A percentile compares a stretch with the other conserved stretches of the same genome.
Conservation (phyloP, 2,113 vertebrate genomes). For the Seriola quinqueradiata region DNA sequence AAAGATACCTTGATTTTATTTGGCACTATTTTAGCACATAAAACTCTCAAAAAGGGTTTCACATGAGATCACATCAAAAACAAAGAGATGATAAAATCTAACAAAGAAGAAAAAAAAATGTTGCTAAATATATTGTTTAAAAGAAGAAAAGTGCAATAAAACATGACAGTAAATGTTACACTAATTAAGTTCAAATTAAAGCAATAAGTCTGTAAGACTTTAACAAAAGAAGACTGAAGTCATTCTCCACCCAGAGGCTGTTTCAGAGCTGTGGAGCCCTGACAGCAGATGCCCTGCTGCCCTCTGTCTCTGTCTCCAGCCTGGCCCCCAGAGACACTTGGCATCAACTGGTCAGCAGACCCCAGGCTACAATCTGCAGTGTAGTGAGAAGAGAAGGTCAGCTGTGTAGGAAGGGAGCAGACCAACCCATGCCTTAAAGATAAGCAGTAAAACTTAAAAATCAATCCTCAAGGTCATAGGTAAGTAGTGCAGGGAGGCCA, state of each 20-base stretch:
- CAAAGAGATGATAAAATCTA: neutral
- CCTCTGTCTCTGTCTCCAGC: constrained; percentile 31
- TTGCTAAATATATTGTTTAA: neutral
- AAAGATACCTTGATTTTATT: neutral
- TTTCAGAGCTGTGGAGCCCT: constrained; percentile 27
- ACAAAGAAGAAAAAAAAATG: neutral
- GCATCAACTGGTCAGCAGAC: constrained; percentile 32
- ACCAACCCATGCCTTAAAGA: constrained; percentile 19
- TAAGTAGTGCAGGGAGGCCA: neutral
- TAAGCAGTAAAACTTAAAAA: constrained; percentile 21
- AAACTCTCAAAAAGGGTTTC: neutral
- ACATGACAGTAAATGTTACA: constrained; percentile 9
- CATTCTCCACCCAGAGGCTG: constrained; percentile 11
- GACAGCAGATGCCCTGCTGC: constrained; percentile 36
- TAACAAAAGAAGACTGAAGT: constrained; percentile 15
- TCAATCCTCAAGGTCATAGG: neutral
- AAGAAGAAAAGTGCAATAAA: neutral
- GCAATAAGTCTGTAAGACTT: constrained; percentile 12
- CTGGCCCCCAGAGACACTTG: neutral
- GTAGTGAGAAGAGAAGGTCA: constrained; percentile 48
- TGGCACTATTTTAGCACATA: neutral
- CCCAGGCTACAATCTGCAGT: constrained; percentile 22
- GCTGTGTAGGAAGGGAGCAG: constrained; percentile 10
- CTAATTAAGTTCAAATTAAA: constrained; percentile 3
- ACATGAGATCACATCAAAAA: constrained; percentile 1